phyloP scores from a whole-genome alignment of 2,888 invertebrate genomes.

The Rhingia rostrata region DNA sequence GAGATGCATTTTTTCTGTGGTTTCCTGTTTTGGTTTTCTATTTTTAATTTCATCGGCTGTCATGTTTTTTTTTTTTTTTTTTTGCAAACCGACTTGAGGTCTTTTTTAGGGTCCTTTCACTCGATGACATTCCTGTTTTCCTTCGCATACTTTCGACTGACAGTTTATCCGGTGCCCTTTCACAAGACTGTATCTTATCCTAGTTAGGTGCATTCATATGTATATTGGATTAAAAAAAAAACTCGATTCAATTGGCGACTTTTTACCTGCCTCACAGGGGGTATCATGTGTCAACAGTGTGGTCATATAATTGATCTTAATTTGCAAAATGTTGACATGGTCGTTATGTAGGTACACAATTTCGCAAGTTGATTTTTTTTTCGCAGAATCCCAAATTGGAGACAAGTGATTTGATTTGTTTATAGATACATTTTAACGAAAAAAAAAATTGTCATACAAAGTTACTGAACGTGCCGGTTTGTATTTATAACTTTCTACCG shows the following conservation, averaged over 20 bases:
- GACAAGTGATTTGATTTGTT: not conserved
- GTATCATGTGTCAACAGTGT: constrained; percentile 10
- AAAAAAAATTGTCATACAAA: not conserved
- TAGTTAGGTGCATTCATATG: not conserved
- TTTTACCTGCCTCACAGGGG: not conserved
- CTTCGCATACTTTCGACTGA: not conserved
- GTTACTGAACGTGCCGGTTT: not conserved
- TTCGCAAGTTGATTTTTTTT: not conserved
- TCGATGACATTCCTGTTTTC: not conserved
- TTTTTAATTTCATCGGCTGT: not conserved
- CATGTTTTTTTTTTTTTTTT: too few species aligned
- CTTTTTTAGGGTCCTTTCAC: not conserved
- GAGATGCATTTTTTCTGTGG: constrained; percentile 1
- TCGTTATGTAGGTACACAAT: too few species aligned
- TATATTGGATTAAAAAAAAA: not conserved
- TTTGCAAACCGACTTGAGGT: not conserved
- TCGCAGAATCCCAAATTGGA: not conserved
- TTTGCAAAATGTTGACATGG: not conserved
- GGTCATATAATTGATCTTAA: constrained; percentile 12
- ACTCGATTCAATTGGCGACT: not conserved
- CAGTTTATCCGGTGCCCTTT: not conserved
- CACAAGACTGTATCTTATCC: not conserved
- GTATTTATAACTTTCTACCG: too few species aligned
- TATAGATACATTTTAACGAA: not conserved
- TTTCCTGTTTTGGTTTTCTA: constrained; percentile 28